phyloP scores from a whole-genome alignment of 1,140 invertebrate genomes.

The Rhyzopertha dominica region DNA sequence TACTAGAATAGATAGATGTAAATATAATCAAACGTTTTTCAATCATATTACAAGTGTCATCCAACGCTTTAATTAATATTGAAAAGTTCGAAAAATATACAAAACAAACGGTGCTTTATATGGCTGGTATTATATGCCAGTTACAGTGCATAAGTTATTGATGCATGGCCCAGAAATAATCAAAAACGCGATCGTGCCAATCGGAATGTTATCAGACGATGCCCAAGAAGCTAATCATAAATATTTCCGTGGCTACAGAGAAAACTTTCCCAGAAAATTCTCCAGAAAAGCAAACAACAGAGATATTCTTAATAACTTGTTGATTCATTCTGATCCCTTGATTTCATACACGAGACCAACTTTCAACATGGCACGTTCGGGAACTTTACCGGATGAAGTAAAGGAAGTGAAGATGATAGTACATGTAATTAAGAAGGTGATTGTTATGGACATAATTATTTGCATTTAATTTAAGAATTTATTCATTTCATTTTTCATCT shows the following conservation, averaged over 20 bases:
- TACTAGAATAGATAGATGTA: no score
- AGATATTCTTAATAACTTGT: neutral
- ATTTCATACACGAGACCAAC: no score
- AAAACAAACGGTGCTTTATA: slow-evolving; percentile 16
- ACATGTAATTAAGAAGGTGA: no score
- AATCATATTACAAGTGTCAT: no score
- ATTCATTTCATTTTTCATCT: no score
- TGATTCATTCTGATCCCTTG: slow-evolving; percentile 3
- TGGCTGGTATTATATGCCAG: slow-evolving; percentile 27
- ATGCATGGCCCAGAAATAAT: slow-evolving; percentile 20
- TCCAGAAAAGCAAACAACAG: neutral
- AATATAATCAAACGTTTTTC: no score
- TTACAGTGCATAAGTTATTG: slow-evolving; percentile 25
- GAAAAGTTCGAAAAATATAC: neutral
- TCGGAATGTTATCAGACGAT: slow-evolving; percentile 16
- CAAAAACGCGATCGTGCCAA: slow-evolving; percentile 8
- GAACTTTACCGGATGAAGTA: no score
- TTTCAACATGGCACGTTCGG: no score
- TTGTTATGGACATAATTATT: no score
- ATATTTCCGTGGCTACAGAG: slow-evolving; percentile 13
- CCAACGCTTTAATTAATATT: no score
- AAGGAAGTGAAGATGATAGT: no score
- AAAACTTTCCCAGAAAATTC: slow-evolving; percentile 23
- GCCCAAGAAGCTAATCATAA: slow-evolving; percentile 5
- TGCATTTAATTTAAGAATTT: no score